Evolutionary conservation across 2,888 invertebrate genomes (phyloP).

Genomic region (Thyatira batis): DNA sequence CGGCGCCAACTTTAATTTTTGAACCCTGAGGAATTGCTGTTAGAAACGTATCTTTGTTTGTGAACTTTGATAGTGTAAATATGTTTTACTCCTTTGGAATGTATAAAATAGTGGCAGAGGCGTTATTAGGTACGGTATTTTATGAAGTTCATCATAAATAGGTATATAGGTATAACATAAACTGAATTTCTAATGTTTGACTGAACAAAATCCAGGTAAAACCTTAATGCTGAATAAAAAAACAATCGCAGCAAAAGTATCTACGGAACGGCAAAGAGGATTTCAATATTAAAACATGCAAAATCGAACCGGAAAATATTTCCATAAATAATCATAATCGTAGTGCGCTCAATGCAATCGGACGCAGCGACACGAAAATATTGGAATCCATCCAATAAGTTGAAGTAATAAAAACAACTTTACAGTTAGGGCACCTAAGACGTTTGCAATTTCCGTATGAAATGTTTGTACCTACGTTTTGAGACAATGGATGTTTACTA

Average conservation of each 20-base stretch:
- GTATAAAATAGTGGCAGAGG: not conserved
- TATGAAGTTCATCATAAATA: too few relatives aligned
- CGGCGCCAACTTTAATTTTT: constrained; percentile 40
- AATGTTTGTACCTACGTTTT: constrained; percentile 64
- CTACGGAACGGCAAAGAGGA: not conserved
- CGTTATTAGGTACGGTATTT: too few relatives aligned
- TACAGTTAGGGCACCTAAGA: constrained; percentile 60
- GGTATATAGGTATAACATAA: too few relatives aligned
- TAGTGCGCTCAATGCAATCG: constrained; percentile 58
- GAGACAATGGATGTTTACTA: constrained; percentile 73
- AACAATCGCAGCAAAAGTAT: not conserved
- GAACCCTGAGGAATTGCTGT: constrained; percentile 16
- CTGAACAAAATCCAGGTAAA: not conserved
- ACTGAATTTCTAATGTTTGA: too few relatives aligned
- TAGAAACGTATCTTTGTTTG: not conserved
- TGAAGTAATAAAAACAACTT: constrained; percentile 77
- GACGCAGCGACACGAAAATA: constrained; percentile 71
- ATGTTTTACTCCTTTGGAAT: not conserved
- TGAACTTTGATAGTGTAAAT: too few relatives aligned
- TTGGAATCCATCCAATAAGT: constrained; percentile 78
- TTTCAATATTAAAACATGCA: constrained; percentile 6
- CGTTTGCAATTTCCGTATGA: constrained; percentile 72
- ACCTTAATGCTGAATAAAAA: not conserved
- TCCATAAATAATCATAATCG: constrained; percentile 58
- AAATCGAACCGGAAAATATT: constrained; percentile 43